Evolutionary conservation across 2,888 invertebrate genomes (phyloP), one percentile per base, ranked within the genome.

Genomic region (Diarsia dahlii): DNA sequence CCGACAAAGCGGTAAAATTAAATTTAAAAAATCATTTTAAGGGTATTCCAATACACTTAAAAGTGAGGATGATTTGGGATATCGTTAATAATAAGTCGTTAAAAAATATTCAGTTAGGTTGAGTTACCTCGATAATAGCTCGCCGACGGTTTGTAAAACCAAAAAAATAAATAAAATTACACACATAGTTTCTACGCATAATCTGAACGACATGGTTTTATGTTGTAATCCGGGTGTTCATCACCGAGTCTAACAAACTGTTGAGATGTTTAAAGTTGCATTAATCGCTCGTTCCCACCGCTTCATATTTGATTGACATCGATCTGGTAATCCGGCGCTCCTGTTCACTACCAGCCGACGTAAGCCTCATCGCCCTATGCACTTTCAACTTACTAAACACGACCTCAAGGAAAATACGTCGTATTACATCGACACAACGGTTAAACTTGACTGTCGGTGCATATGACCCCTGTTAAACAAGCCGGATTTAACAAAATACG

Each of bases 321-420:
- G 91, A 94, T 93, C 93, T 89, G 68, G 86, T 94, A 94, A 94
- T 94, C 94, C 93, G 48, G 74, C 54, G 82, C 84, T 87, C 69
- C 81, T 79, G 85, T 79, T 71, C 82, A 78, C 75, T 74, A 80
- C 87, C 85, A 87, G 88, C 78, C 76, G 65, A 80, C 75, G 71
- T 84, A 88, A 85, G 79, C 79, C 80, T 74, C 70, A 62, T 76
- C 71, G 50, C 89, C 89, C 85, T 87, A 87, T 81, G 66, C 65
- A 82, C 65, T 73, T 76, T 74, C 66, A 74, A 78, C 74, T 64
- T 20, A 18, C 52, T 76, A 77, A 82, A 73, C 50, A n/a, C 54
- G 12, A 52, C 13, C 5, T 28, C 69, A n/a, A 18, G 20, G 13
- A 74, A 80, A 82, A 60, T 18, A 20, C 13, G 73, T 74, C 66